phyloP scores from a whole-genome alignment of 2,797 vertebrate genomes.

The Galaxias olidus region DNA sequence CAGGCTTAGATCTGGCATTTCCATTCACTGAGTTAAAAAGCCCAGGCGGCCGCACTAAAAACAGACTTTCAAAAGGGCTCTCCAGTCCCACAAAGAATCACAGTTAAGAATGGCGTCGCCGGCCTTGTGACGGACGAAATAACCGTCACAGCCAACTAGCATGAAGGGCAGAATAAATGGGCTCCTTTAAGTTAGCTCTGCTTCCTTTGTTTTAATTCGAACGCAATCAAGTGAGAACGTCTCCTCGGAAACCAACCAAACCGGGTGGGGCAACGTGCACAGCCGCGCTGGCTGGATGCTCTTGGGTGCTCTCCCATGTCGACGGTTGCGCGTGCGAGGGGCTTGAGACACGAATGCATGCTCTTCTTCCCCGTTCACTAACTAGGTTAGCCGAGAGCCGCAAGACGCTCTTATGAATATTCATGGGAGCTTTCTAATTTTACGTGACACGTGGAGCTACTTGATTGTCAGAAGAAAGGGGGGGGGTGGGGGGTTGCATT shows the following conservation, averaged over 20 bases:
- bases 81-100: constrained; percentile 36
- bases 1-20: constrained; percentile 58
- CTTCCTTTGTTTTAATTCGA: too few relatives aligned
- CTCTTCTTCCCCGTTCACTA: too few relatives aligned
- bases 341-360: too few relatives aligned
- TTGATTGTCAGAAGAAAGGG: constrained; percentile 19
- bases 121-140: constrained; percentile 12
- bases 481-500: neutral
- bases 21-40: constrained; percentile 48
- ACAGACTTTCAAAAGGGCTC: constrained; percentile 34
- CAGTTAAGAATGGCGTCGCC: constrained; percentile 34
- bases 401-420: constrained; percentile 13
- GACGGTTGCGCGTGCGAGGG: too few relatives aligned
- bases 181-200: too few relatives aligned
- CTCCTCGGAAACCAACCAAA: too few relatives aligned
- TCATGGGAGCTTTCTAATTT: constrained; percentile 1
- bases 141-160: constrained; percentile 15
- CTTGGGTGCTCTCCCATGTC: too few relatives aligned
- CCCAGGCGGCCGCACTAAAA: constrained; percentile 30
- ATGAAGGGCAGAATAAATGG: neutral
- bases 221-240: too few relatives aligned
- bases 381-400: too few relatives aligned
- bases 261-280: too few relatives aligned
- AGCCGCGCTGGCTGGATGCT: too few relatives aligned
- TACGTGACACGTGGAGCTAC: constrained; percentile 4